Percentiles rank a stretch among this genome's conserved stretches.
Evolutionary conservation across 2,113 vertebrate genomes (phyloP).

Genomic region (Ophthalmolycus amberensis): DNA sequence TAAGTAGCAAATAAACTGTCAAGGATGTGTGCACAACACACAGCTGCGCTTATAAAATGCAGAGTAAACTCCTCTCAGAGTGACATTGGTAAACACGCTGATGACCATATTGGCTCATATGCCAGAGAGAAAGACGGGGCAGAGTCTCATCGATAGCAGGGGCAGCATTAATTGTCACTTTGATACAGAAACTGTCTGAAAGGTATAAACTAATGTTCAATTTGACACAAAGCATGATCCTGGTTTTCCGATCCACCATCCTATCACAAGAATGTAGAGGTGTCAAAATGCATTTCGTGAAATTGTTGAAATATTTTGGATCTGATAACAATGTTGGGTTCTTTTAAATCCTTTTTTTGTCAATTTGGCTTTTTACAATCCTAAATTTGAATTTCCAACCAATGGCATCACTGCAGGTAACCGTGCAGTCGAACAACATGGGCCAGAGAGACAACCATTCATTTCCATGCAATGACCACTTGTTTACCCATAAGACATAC

Average conservation of each 20-base stretch:
- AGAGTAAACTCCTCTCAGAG: slow-evolving; percentile 32
- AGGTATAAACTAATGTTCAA: not conserved
- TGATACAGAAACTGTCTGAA: not conserved
- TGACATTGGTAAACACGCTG: slow-evolving; percentile 12
- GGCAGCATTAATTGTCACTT: not conserved
- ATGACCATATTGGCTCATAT: not conserved
- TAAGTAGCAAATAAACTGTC: not conserved
- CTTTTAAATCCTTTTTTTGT: not conserved
- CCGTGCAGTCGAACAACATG: slow-evolving; percentile 5
- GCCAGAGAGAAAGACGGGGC: not conserved
- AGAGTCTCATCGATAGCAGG: not conserved
- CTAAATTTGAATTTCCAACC: not conserved
- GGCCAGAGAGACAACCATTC: slow-evolving; percentile 12
- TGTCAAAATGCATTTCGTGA: not conserved
- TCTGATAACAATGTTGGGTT: not conserved
- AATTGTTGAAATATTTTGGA: not conserved
- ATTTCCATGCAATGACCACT: slow-evolving; percentile 58
- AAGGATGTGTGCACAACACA: slow-evolving; percentile 2
- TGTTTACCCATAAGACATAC: slow-evolving; percentile 69
- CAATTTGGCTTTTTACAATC: not conserved
- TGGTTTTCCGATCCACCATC: not conserved
- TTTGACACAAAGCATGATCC: not conserved
- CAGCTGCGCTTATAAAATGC: slow-evolving; percentile 14
- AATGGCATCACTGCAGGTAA: not conserved
- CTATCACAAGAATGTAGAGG: not conserved